A percentile compares a stretch with the other conserved stretches of the same genome.
These are phyloP conservation scores for Hirtodrosophila confusa DNA, from an alignment of 2,888 invertebrate genomes.

Conservation along the genomic window DNA sequence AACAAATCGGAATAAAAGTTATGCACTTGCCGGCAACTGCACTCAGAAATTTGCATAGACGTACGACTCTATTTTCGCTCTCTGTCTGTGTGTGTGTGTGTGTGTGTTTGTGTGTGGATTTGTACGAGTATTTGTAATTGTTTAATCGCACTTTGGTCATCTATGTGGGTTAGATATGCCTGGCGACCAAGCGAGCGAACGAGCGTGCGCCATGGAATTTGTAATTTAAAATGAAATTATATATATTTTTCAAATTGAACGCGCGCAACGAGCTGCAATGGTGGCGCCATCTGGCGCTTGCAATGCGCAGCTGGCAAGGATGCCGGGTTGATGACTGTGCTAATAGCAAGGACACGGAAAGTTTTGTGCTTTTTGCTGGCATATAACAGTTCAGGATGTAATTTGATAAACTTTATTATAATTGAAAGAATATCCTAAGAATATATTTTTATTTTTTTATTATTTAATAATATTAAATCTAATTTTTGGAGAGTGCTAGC, in stretches of 20 bases:
- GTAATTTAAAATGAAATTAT: conserved; percentile 41
- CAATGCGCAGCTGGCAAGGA: conserved; percentile 26
- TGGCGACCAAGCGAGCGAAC: conserved; percentile 19
- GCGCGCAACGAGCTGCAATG: not conserved
- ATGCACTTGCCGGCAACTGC: conserved; percentile 67
- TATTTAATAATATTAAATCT: too few relatives aligned
- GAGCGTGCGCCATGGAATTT: conserved; percentile 45
- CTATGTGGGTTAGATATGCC: conserved; percentile 67
- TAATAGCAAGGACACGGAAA: conserved; percentile 39
- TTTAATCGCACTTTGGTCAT: conserved; percentile 63
- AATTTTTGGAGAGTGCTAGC: too few relatives aligned
- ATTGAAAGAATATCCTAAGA: too few relatives aligned
- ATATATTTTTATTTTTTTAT: too few relatives aligned
- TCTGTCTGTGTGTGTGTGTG: conserved; percentile 11
- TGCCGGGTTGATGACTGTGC: conserved; percentile 30
- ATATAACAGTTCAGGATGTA: conserved; percentile 11
- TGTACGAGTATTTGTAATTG: conserved; percentile 47
- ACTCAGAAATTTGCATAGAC: conserved; percentile 66
- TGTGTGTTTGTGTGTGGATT: conserved; percentile 10
- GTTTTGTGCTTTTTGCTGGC: not conserved
- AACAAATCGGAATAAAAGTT: conserved; percentile 61
- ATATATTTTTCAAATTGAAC: conserved; percentile 4
- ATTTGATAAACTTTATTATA: not conserved
- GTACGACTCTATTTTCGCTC: conserved; percentile 67
- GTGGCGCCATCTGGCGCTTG: conserved; percentile 43